Evolutionary conservation across 2,113 vertebrate genomes (phyloP).

Genomic region (Chaetodon trifascialis): DNA sequence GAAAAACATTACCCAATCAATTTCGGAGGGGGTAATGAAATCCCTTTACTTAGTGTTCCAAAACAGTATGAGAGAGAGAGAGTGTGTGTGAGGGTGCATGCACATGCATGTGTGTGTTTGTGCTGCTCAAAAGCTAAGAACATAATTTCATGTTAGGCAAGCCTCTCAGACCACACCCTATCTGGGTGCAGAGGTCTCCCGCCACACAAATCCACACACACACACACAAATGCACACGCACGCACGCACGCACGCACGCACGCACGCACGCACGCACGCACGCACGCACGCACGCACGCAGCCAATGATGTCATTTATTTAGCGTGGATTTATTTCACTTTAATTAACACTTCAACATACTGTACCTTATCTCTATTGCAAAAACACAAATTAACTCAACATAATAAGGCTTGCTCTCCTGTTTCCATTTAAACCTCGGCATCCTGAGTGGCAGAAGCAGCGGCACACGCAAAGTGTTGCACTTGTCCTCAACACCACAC

Average conservation of each 20-base stretch:
- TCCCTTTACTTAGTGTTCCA: slow-evolving; percentile 72
- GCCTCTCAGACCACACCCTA: slow-evolving; percentile 48
- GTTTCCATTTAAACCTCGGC: slow-evolving; percentile 1
- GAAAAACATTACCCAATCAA: slow-evolving; percentile 76
- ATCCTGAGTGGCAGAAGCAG: slow-evolving; percentile 31
- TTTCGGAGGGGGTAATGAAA: slow-evolving; percentile 75
- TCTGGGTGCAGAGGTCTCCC: slow-evolving; percentile 35
- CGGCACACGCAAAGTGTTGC: slow-evolving; percentile 57
- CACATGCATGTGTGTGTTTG: slow-evolving; percentile 16
- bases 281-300: too few relatives aligned
- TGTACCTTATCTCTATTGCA: not conserved
- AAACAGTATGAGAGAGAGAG: slow-evolving; percentile 17
- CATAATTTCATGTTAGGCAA: slow-evolving; percentile 61
- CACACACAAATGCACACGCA: too few relatives aligned
- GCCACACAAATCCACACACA: slow-evolving; percentile 6
- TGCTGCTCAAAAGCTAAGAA: slow-evolving; percentile 34
- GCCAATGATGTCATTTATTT: slow-evolving; percentile 10
- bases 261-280: too few relatives aligned
- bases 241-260: too few relatives aligned
- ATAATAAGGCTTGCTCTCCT: not conserved
- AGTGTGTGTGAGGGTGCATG: not conserved
- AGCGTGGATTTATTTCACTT: not conserved
- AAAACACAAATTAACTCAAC: slow-evolving; percentile 33
- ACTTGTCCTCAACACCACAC: slow-evolving; percentile 60
- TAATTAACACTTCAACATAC: not conserved